A percentile compares a stretch with the other conserved stretches of the same genome.
Evolutionary conservation across 1,140 invertebrate species (phyloP).

Genomic region (Drosophila teissieri): DNA sequence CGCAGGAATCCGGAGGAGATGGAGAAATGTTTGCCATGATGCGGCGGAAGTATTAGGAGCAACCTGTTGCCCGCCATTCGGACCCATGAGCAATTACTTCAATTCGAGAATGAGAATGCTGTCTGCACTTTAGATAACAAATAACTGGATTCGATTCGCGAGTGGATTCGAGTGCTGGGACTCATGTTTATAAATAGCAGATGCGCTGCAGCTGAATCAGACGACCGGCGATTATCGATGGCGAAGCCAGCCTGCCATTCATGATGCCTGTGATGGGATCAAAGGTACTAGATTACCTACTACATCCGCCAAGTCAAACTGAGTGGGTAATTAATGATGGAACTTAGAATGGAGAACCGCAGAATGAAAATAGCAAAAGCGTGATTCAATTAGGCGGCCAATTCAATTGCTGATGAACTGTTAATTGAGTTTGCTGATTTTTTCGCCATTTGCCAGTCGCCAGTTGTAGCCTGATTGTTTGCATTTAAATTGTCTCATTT

Average conservation of each 20-base stretch:
- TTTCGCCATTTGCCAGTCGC: constrained; percentile 13
- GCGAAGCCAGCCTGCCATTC: constrained; percentile 43
- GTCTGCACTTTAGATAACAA: constrained; percentile 78
- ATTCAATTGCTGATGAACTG: constrained; percentile 71
- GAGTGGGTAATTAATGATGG: constrained; percentile 71
- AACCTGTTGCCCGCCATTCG: constrained; percentile 51
- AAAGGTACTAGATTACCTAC: constrained; percentile 68
- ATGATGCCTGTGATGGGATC: constrained; percentile 38
- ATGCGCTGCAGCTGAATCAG: constrained; percentile 71
- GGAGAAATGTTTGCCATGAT: constrained; percentile 8
- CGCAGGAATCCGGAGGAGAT: constrained; percentile 22
- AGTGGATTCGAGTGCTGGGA: constrained; percentile 17
- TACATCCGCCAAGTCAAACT: constrained; percentile 63
- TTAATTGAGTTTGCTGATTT: constrained; percentile 69
- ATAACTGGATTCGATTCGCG: constrained; percentile 53
- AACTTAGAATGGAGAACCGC: constrained; percentile 12
- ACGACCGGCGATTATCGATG: constrained; percentile 31
- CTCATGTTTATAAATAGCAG: constrained; percentile 76
- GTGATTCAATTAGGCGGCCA: constrained; percentile 74
- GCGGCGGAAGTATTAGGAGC: constrained; percentile 70
- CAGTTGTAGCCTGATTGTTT: constrained; percentile 48
- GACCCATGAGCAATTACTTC: constrained; percentile 71
- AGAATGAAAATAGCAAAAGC: constrained; percentile 65
- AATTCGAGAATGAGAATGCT: constrained; percentile 53
- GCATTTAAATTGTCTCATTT: constrained; percentile 79